Base-by-base conservation (phyloP, 2,113 vertebrate species). In the Myiozetetes cayanensis region DNA sequence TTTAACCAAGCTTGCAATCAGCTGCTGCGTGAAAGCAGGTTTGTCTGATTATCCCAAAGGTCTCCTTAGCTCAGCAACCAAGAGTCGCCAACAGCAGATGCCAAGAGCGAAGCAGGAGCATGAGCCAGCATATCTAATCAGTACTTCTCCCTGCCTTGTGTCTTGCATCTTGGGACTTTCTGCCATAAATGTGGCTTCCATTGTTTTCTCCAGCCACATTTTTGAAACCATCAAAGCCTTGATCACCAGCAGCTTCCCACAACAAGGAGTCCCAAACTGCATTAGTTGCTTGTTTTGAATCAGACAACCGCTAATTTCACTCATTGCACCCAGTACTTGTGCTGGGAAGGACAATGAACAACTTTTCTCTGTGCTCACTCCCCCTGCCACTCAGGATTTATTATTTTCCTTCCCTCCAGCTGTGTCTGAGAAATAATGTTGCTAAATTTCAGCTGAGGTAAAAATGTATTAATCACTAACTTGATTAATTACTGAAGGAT, bases 401-500 rank as follows among this genome's bases (percentile, higher is more conserved):
- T 96, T 84, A 90, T 89, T 93, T 90, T 94, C 39, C 65, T 94
- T 93, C 56, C 55, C 56, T 96, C 92, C 90, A 94, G 95, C 89
- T 97, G 93, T 89, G 94, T 84, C 65, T 90, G 90, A 86, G 68
- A 94, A 95, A 90, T 89, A 93, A 95, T 55, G 73, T 74, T 90
- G 73, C 90, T 84, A 92, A 96, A 89, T 93, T 76, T 92, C 94
- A 81, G 50, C 65, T 92, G 87, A 90, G 73, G 76, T 87, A 90
- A 89, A 94, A 96, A 92, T 33, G 52, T 56, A 95, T 95, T 93
- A 90, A 97, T 96, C 94, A 93, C 89, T 86, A 86, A 56, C 79
- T 94, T 95, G 94, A 94, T 93, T 95, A 94, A 97, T 95, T 93
- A 81, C 92, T 89, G 83, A 93, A 94, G 80, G 83, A 92, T 95